A percentile compares a stretch with the other conserved stretches of the same genome.
These are phyloP conservation scores for Anadara kagoshimensis DNA, from an alignment of 1,140 invertebrate genomes.

Conservation along the genomic window DNA sequence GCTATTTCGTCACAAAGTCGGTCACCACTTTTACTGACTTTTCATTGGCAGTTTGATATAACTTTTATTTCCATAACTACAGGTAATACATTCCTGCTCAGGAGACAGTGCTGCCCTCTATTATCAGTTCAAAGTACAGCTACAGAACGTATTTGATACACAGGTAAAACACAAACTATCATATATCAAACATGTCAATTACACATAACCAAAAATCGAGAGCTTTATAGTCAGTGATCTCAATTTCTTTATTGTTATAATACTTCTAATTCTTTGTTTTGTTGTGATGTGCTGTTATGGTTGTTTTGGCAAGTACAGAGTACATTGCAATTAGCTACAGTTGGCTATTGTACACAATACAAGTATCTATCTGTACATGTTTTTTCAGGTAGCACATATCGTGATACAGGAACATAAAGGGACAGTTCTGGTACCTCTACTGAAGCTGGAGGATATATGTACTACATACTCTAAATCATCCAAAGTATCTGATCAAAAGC, in stretches of 20 bases:
- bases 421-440: constrained; percentile 93
- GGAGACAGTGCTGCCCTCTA: constrained; percentile 93
- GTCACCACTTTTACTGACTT: no score
- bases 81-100: constrained; percentile 95
- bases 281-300: no score
- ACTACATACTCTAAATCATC: constrained; percentile 88
- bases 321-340: no score
- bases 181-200: not conserved
- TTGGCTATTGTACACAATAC: no score
- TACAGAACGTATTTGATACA: constrained; percentile 95
- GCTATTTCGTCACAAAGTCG: no score
- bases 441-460: constrained; percentile 93
- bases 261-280: no score
- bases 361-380: no score
- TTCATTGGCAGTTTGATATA: not conserved
- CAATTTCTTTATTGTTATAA: not conserved
- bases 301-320: no score
- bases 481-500: constrained; percentile 34
- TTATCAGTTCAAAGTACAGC: constrained; percentile 89
- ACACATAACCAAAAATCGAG: not conserved
- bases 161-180: no score
- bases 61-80: not conserved
- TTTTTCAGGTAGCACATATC: no score
- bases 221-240: no score
- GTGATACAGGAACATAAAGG: constrained; percentile 83